Evolutionary conservation across 2,113 vertebrate genomes (phyloP).

Genomic region (Paramisgurnus dabryanus): DNA sequence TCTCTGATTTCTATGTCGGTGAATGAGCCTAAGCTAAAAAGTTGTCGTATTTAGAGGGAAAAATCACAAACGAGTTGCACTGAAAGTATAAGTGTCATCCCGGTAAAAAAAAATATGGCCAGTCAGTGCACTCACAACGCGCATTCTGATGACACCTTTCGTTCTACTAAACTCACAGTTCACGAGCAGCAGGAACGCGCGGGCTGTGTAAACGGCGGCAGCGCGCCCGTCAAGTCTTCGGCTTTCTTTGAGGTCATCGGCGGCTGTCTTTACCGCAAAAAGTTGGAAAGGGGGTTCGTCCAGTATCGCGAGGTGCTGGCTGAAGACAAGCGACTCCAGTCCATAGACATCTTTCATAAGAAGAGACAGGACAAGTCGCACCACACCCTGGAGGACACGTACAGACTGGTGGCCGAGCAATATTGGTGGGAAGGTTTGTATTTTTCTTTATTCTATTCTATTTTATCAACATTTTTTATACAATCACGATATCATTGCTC

Average conservation of each 20-base stretch:
- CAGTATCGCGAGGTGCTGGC: constrained; percentile 79
- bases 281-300: constrained; percentile 75
- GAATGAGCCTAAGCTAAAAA: constrained; percentile 1
- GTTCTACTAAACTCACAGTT: constrained; percentile 56
- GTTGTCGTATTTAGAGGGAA: constrained; percentile 10
- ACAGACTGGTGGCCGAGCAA: constrained; percentile 79
- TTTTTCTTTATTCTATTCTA: background rate
- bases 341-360: constrained; percentile 73
- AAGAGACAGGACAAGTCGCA: constrained; percentile 67
- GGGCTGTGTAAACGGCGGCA: constrained; percentile 46
- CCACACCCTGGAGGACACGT: constrained; percentile 79
- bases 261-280: constrained; percentile 77
- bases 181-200: constrained; percentile 47
- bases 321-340: constrained; percentile 69
- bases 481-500: background rate
- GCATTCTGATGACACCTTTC: constrained; percentile 56
- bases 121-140: constrained; percentile 61
- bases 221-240: constrained; percentile 56
- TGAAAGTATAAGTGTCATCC: constrained; percentile 30
- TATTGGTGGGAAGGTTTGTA: constrained; percentile 82
- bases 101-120: constrained; percentile 68
- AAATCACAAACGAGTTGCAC: background rate
- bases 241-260: constrained; percentile 75
- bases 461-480: background rate
- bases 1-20: constrained; percentile 4